Conservation (phyloP, 2,888 invertebrate species). For the Netelia inedita region DNA sequence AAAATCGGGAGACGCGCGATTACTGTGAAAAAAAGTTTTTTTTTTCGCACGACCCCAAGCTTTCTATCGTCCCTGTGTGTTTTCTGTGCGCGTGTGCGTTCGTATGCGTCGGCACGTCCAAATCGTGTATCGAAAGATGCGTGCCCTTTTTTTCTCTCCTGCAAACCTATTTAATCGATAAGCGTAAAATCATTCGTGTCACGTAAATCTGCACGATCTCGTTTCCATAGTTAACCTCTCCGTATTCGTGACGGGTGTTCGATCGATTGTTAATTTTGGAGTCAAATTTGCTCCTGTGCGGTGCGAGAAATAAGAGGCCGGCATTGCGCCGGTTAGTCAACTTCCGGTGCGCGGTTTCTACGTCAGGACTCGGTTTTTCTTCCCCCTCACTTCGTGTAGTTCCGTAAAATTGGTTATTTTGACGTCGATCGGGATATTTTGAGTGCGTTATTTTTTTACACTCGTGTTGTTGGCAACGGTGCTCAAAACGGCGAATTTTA, state of each 20-base stretch:
- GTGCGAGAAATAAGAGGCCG: not conserved
- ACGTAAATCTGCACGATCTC: not conserved
- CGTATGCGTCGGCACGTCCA: not conserved
- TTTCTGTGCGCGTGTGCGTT: not conserved
- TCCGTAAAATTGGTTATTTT: conserved; percentile 2
- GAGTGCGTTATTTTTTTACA: not conserved
- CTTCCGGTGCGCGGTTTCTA: conserved; percentile 7
- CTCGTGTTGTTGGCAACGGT: not conserved
- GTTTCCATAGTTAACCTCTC: not conserved
- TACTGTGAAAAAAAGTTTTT: not conserved
- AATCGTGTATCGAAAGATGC: not conserved
- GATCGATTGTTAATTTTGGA: conserved; percentile 19
- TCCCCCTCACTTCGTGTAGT: conserved; percentile 1
- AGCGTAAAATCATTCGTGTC: not conserved
- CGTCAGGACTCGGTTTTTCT: not conserved
- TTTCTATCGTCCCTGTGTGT: not conserved
- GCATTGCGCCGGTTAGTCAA: not conserved
- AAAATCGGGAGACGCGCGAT: not conserved
- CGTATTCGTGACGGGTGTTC: not conserved
- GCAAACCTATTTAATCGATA: not conserved
- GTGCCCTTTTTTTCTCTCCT: not conserved
- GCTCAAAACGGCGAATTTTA: not conserved
- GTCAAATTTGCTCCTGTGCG: not conserved
- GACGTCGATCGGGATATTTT: not conserved
- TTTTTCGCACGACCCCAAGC: not conserved